Evolutionary conservation across 2,888 invertebrate species (phyloP).

Genomic region (Caenorhabditis doughertyi): DNA sequence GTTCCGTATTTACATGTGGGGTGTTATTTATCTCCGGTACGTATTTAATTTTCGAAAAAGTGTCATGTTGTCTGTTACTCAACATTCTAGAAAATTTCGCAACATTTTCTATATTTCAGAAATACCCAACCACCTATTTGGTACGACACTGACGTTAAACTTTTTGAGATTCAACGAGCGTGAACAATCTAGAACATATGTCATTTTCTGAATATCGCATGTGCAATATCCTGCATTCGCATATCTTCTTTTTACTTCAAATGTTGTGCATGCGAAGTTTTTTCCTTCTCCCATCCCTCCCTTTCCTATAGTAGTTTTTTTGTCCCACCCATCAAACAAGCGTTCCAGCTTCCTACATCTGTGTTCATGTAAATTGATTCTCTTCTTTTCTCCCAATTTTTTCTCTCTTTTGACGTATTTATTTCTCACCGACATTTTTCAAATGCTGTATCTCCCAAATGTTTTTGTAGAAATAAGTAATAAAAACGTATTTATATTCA

Average conservation of each 20-base stretch:
- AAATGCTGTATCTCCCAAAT: slow-evolving; percentile 16
- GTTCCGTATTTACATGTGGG: slow-evolving; percentile 99
- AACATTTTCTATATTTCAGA: slow-evolving; percentile 85
- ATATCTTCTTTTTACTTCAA: slow-evolving; percentile 46
- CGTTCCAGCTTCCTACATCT: slow-evolving; percentile 47
- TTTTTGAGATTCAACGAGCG: slow-evolving; percentile 93
- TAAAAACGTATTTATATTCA: slow-evolving; percentile 30
- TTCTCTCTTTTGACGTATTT: slow-evolving; percentile 9
- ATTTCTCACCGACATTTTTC: slow-evolving; percentile 41
- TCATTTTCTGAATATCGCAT: slow-evolving; percentile 58
- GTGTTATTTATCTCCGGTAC: slow-evolving; percentile 96
- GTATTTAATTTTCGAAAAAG: slow-evolving; percentile 30
- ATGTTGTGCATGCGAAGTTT: slow-evolving; percentile 32
- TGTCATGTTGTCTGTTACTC: background rate
- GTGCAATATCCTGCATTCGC: slow-evolving; percentile 54
- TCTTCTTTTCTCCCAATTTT: slow-evolving; percentile 15
- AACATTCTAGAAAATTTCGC: slow-evolving; percentile 16
- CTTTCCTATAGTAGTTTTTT: slow-evolving; percentile 8
- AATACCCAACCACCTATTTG: slow-evolving; percentile 99
- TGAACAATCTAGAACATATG: slow-evolving; percentile 57
- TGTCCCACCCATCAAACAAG: slow-evolving; percentile 12
- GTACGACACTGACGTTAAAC: slow-evolving; percentile 99
- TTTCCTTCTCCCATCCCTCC: background rate
- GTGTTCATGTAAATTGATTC: slow-evolving; percentile 47
- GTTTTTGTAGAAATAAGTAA: slow-evolving; percentile 34